A percentile compares a stretch with the other conserved stretches of the same genome.
phyloP scores from a whole-genome alignment of 2,797 vertebrate species.

The Bradypodion pumilum region DNA sequence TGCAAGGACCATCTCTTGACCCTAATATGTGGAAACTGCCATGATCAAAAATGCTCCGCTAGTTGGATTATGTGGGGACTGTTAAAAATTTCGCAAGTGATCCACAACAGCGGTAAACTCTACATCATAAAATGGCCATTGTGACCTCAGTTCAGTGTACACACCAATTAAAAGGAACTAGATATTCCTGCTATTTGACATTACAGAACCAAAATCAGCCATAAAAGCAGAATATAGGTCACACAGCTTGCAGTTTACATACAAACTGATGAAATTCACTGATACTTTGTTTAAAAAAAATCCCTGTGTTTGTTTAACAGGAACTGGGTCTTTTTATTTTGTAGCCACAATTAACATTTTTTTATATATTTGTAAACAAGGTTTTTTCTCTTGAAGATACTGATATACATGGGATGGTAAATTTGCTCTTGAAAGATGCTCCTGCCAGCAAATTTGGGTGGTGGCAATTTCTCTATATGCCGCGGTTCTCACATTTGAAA shows the following conservation, averaged over 20 bases:
- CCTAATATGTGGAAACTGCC: neutral
- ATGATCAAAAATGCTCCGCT: neutral
- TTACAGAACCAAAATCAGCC: neutral
- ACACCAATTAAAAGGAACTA: neutral
- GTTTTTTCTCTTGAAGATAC: neutral
- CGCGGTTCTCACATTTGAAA: neutral
- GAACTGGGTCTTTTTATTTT: neutral
- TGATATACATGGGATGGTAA: neutral
- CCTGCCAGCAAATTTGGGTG: neutral
- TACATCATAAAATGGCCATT: neutral
- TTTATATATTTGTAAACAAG: neutral
- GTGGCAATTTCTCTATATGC: neutral
- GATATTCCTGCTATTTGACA: neutral
- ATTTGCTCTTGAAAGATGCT: neutral
- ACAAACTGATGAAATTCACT: too few species aligned
- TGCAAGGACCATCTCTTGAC: neutral
- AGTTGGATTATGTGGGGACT: neutral
- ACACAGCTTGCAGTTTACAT: too few species aligned
- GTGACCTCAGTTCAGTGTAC: neutral
- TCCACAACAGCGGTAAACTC: neutral
- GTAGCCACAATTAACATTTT: neutral
- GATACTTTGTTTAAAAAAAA: too few species aligned
- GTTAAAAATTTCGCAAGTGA: neutral
- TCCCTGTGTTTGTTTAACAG: too few species aligned
- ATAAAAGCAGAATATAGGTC: neutral